Evolutionary conservation across 1,140 invertebrate genomes (phyloP).

Genomic region (Bombus cullumanus): DNA sequence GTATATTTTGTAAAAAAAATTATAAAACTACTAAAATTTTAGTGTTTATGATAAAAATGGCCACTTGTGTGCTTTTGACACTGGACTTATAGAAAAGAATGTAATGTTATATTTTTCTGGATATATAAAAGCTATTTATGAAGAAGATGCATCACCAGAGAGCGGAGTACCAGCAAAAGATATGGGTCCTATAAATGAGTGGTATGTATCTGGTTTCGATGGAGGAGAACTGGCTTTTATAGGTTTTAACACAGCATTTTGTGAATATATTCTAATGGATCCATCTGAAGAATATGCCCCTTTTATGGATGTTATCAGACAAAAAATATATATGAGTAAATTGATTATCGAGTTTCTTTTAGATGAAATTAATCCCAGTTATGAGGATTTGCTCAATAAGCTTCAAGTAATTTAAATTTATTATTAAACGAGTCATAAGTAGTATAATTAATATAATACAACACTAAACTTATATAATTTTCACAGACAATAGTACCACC

Average conservation of each 20-base stretch:
- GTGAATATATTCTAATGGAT: conserved; percentile 91
- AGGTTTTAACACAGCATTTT: conserved; percentile 91
- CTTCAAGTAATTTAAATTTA: conserved; percentile 79
- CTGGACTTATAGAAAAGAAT: conserved; percentile 91
- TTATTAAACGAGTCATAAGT: background rate
- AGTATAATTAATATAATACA: conserved; percentile 31
- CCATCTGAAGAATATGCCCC: conserved; percentile 88
- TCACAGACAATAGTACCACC: conserved; percentile 85
- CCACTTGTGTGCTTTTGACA: conserved; percentile 92
- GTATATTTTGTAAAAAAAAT: background rate
- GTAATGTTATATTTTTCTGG: conserved; percentile 90
- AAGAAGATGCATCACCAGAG: conserved; percentile 87
- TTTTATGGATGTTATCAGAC: conserved; percentile 88
- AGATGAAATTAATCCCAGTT: conserved; percentile 87
- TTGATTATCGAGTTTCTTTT: conserved; percentile 91
- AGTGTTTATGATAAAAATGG: conserved; percentile 92
- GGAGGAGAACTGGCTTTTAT: conserved; percentile 90
- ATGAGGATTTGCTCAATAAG: conserved; percentile 91
- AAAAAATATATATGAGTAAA: conserved; percentile 93
- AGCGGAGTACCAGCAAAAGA: conserved; percentile 90
- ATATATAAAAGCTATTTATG: conserved; percentile 92
- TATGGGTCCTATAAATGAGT: conserved; percentile 93
- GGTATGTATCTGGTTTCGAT: conserved; percentile 93
- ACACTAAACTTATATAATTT: conserved; percentile 20
- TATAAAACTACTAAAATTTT: conserved; percentile 71